Evolutionary conservation across 2,888 invertebrate species (phyloP).

Genomic region (Neoscelio sp.): DNA sequence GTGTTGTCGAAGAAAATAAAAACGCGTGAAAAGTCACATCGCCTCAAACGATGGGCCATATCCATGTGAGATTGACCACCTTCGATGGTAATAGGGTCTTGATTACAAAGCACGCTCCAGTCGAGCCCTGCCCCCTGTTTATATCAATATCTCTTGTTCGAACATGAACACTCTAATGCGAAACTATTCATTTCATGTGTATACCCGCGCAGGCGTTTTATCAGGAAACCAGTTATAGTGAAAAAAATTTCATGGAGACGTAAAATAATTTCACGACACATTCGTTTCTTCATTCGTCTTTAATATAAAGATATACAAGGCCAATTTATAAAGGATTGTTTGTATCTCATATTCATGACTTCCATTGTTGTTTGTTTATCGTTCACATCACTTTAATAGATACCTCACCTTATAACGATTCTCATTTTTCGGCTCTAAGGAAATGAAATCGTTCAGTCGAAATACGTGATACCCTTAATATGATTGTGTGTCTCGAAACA

Average conservation of each 20-base stretch:
- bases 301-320: conserved; percentile 39
- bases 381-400: conserved; percentile 42
- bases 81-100: conserved; percentile 80
- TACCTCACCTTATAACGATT: no score
- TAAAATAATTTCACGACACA: conserved; percentile 61
- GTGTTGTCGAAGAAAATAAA: conserved; percentile 46
- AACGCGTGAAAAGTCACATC: conserved; percentile 72
- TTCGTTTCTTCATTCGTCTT: conserved; percentile 55
- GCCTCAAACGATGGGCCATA: conserved; percentile 69
- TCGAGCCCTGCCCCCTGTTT: conserved; percentile 81
- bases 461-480: no score
- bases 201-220: conserved; percentile 57
- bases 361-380: conserved; percentile 50
- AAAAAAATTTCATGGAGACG: conserved; percentile 52
- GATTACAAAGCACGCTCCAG: conserved; percentile 81
- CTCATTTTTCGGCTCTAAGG: no score
- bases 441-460: no score
- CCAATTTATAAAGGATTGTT: conserved; percentile 41
- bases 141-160: conserved; percentile 82
- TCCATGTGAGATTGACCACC: conserved; percentile 80
- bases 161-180: conserved; percentile 66
- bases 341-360: conserved; percentile 37
- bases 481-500: no score
- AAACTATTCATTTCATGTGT: conserved; percentile 65
- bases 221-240: conserved; percentile 49